phyloP scores from a whole-genome alignment of 2,888 invertebrate genomes.

The Drosophila putrida region DNA sequence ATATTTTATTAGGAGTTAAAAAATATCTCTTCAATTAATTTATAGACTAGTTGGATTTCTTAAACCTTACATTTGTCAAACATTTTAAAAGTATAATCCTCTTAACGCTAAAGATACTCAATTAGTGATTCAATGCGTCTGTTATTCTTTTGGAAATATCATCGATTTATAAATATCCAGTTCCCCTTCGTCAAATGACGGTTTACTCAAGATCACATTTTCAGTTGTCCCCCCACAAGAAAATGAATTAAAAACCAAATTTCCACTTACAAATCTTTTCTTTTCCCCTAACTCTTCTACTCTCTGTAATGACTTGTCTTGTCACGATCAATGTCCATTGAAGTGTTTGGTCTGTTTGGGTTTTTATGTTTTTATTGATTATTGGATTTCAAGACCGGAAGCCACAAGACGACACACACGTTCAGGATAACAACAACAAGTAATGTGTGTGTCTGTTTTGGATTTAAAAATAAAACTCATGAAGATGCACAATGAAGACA shows the following conservation, averaged over 20 bases:
- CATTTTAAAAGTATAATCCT: too few species aligned
- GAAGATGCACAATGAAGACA: constrained; percentile 49
- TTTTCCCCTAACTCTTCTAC: not conserved
- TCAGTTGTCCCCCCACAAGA: not conserved
- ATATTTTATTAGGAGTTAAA: too few species aligned
- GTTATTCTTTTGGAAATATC: not conserved
- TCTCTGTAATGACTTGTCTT: constrained; percentile 41
- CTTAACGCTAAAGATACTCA: constrained; percentile 1
- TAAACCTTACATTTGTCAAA: too few species aligned
- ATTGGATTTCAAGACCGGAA: constrained; percentile 72
- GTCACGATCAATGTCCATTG: constrained; percentile 69
- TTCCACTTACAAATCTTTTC: constrained; percentile 29
- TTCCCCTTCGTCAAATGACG: not conserved
- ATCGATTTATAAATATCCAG: not conserved
- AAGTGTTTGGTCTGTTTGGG: constrained; percentile 40
- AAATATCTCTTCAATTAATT: too few species aligned
- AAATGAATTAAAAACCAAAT: constrained; percentile 2
- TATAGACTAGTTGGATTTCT: too few species aligned
- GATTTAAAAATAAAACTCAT: constrained; percentile 40
- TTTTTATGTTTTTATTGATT: constrained; percentile 67
- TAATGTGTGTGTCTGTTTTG: constrained; percentile 20
- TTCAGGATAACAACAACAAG: constrained; percentile 49
- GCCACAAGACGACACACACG: constrained; percentile 65
- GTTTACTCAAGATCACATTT: constrained; percentile 19
- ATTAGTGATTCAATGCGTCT: not conserved